Evolutionary conservation across 2,888 invertebrate species (phyloP), one percentile per base, ranked within the genome.

Genomic region (Dorcus parallelipipedus): DNA sequence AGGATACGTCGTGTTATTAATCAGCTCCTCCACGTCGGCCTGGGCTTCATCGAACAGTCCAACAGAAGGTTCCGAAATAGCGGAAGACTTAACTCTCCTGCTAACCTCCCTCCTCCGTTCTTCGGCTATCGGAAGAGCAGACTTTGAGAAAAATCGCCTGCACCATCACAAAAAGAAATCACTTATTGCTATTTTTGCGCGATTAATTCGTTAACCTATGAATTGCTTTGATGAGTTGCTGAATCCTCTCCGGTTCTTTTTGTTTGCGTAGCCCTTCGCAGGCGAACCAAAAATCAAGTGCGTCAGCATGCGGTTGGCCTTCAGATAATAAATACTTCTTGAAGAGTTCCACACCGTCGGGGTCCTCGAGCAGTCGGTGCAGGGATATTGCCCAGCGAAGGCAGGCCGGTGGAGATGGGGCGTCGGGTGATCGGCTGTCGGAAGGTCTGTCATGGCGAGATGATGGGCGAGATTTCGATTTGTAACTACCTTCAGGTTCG

Each of bases 251-350:
- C 1, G 87, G 87, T 77, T 90, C 88, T 67, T 80, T 78, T 79
- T 91, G 89, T 77, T 89, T 90, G 70, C 90, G 89, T 69, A 93
- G 85, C 54, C 93, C 91, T 76, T 93, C 90, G 79, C 93, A 93
- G 52, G 95, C 96, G 81, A 95, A 96, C 88, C 93, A 95, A 82
- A 97, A 97, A 79, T 91, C 88, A 72, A 94, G 85, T 54, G 91
- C 86, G 80, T 91, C 90, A 68, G 89, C 87, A 79, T 90, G 88
- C 73, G 86, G 84, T 64, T 84, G 86, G 71, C 89, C 90, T 77
- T 93, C 92, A 70, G 88, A 86, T 76, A 87, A 84, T 72, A 93
- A 86, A 80, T 90, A 93, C 79, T 85, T 85, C 77, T 89, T 88
- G 82, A 95, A 96, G 73, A 95, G 82, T 61, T 89, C 87, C 68